Percentiles rank a stretch among this genome's conserved stretches.
These are phyloP conservation scores for Mimas tiliae DNA, from an alignment of 2,888 invertebrate genomes.

Conservation along the genomic window DNA sequence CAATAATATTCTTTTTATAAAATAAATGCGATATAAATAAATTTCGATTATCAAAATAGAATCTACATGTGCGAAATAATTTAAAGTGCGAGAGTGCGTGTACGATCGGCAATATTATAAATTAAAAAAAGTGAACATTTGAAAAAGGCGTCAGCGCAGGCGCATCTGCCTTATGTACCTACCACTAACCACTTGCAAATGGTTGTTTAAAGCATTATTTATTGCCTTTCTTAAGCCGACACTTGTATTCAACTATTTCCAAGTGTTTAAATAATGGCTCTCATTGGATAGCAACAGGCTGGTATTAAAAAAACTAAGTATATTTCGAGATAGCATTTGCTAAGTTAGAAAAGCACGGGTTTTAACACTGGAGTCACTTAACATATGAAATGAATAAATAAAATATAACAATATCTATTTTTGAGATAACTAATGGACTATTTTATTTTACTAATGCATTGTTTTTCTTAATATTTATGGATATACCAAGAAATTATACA, in stretches of 20 bases:
- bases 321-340: not conserved
- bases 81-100: conserved; percentile 21
- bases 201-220: conserved; percentile 15
- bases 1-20: not conserved
- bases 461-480: not conserved
- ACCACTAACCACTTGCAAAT: conserved; percentile 22
- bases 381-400: not conserved
- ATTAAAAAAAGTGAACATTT: conserved; percentile 21
- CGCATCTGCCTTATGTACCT: conserved; percentile 6
- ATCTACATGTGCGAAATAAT: conserved; percentile 20
- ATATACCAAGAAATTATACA: not conserved
- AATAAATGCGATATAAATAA: not conserved
- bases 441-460: not conserved
- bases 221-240: conserved; percentile 22
- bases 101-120: conserved; percentile 12
- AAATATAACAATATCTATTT: not conserved
- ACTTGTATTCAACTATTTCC: conserved; percentile 15
- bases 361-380: not conserved
- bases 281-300: not conserved
- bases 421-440: not conserved
- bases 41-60: conserved; percentile 21
- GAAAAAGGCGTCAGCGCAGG: conserved; percentile 12
- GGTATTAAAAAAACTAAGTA: not conserved
- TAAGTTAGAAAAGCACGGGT: not conserved
- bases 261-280: not conserved